Base-by-base conservation (phyloP, 2,113 vertebrate species). In the Candoia aspera region DNA sequence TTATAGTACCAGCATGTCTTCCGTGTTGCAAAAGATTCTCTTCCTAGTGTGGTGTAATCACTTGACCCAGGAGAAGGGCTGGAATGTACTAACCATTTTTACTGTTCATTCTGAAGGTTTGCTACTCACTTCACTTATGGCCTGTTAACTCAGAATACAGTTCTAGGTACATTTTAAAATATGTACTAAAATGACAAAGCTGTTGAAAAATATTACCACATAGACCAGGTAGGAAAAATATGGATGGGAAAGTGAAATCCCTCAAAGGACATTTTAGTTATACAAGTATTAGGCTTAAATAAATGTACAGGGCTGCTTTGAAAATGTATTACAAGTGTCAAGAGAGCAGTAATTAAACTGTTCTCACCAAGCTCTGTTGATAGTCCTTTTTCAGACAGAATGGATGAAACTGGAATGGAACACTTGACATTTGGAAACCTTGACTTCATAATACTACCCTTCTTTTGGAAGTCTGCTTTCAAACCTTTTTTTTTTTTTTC, bases 271-370 rank as follows among this genome's bases (percentile, higher is more conserved):
- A 96, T 90, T 95, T 97, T 96, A 96, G 94, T 94, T 97, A 89
- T 96, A 92, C 91, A 97, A 95, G 91, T 94, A 96, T 97, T 96
- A 93, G 85, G 93, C 91, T 96, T 96, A 97, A 97, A 96, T 96
- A 96, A 97, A 96, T 96, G 85, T 96, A 91, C 68, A 73, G 92
- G 23, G 24, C 89, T 96, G 90, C 86, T 96, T 92, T 97, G 94
- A 95, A 96, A 98, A 97, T 96, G 93, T 96, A 97, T 97, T 96
- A 94, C 91, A 68, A 94, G 92, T 96, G 95, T 96, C 97, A 97
- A 95, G 97, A 92, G 90, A 97, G 95, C 94, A 96, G 95, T 97
- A 97, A 97, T 98, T 97, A 98, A 96, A 97, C 92, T 96, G 84
- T 87, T 97, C 92, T 94, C 92, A 96, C 95, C 95, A 97, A 97